Evolutionary conservation across 2,888 invertebrate genomes (phyloP).

Genomic region (Lepetodrilus schrolli): DNA sequence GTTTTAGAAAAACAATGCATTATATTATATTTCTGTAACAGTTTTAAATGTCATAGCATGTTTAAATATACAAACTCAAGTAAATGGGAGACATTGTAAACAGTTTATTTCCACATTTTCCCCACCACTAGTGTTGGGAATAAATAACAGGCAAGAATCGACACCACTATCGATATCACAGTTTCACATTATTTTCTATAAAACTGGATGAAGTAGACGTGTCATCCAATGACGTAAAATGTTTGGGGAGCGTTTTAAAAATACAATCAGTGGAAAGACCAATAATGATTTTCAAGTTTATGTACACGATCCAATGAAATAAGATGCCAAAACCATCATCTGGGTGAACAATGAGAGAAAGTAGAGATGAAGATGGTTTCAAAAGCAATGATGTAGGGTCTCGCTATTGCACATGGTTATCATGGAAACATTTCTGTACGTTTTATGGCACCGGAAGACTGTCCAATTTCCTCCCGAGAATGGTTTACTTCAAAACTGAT

Average conservation of each 20-base stretch:
- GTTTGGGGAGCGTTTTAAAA: neutral
- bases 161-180: neutral
- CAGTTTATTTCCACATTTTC: too few relatives aligned
- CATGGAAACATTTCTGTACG: slow-evolving; percentile 23
- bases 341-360: neutral
- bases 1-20: too few relatives aligned
- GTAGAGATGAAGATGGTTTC: too few relatives aligned
- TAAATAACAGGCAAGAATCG: too few relatives aligned
- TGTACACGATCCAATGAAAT: slow-evolving; percentile 15
- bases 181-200: neutral
- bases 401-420: slow-evolving; percentile 4
- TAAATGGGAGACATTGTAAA: too few relatives aligned
- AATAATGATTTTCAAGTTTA: slow-evolving; percentile 3
- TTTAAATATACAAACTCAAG: too few relatives aligned
- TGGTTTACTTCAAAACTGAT: too few relatives aligned
- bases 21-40: too few relatives aligned
- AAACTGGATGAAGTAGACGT: neutral
- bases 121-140: too few relatives aligned
- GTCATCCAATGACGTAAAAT: neutral
- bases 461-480: too few relatives aligned
- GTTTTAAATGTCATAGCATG: too few relatives aligned
- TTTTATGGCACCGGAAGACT: too few relatives aligned
- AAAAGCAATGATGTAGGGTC: neutral
- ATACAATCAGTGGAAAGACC: neutral
- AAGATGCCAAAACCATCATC: slow-evolving; percentile 23